Evolutionary conservation across 2,888 invertebrate species (phyloP).

Genomic region (Dioctria rufipes): DNA sequence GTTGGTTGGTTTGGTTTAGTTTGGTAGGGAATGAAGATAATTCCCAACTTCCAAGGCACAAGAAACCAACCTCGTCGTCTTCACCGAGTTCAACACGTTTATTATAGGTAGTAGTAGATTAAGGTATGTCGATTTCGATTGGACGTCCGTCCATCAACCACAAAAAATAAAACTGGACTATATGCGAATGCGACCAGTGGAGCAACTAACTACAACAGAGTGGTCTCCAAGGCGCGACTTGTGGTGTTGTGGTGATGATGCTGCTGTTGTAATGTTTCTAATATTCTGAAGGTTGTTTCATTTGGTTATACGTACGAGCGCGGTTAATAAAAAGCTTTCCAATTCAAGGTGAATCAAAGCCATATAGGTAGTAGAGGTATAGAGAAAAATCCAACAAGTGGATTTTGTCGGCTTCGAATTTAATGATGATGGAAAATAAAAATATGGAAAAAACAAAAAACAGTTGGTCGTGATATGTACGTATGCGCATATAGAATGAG

Average conservation of each 20-base stretch:
- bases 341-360: not conserved
- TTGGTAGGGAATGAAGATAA: not conserved
- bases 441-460: not conserved
- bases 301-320: constrained; percentile 21
- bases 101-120: not conserved
- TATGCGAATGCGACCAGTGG: not conserved
- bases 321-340: too few relatives aligned
- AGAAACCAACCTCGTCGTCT: not conserved
- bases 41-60: not conserved
- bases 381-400: constrained; percentile 15
- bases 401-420: constrained; percentile 8
- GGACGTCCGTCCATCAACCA: constrained; percentile 3
- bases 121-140: constrained; percentile 8
- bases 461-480: not conserved
- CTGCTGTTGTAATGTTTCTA: constrained; percentile 24
- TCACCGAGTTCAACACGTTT: not conserved
- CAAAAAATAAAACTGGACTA: constrained; percentile 41
- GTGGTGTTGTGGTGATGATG: not conserved
- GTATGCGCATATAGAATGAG: too few relatives aligned
- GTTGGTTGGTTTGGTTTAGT: too few relatives aligned
- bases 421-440: not conserved
- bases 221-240: constrained; percentile 1
- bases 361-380: not conserved
- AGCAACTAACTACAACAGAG: not conserved
- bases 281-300: constrained; percentile 36